phyloP scores from a whole-genome alignment of 2,888 invertebrate genomes.

The Acronicta psi region DNA sequence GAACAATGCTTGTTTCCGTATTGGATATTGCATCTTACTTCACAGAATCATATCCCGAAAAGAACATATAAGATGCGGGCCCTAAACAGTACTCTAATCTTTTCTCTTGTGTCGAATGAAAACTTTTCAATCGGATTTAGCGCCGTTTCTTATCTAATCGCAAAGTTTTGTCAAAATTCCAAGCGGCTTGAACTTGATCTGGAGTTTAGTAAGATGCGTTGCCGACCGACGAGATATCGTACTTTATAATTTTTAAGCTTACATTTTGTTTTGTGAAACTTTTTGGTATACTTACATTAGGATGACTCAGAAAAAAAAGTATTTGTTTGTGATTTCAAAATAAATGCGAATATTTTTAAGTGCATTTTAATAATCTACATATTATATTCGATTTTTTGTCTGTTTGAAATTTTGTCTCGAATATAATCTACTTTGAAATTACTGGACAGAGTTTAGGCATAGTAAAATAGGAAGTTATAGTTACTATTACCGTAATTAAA shows the following conservation, averaged over 20 bases:
- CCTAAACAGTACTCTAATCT: slow-evolving; percentile 68
- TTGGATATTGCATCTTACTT: no score
- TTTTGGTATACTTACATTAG: slow-evolving; percentile 6
- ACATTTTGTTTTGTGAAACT: slow-evolving; percentile 16
- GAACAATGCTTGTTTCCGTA: no score
- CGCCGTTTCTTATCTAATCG: slow-evolving; percentile 81
- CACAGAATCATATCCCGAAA: background rate
- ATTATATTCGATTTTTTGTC: no score
- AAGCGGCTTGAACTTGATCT: slow-evolving; percentile 64
- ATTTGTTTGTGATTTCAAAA: no score
- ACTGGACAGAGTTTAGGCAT: no score
- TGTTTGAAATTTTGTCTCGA: no score
- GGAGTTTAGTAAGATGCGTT: slow-evolving; percentile 46
- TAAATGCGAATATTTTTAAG: no score
- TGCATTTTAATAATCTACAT: no score
- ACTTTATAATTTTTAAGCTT: slow-evolving; percentile 44
- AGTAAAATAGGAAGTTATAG: no score
- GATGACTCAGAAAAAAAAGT: background rate
- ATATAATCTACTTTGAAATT: no score
- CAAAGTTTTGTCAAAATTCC: slow-evolving; percentile 79
- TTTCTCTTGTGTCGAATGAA: slow-evolving; percentile 73
- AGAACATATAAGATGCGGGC: background rate
- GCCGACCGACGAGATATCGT: slow-evolving; percentile 49
- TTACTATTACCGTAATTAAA: no score
- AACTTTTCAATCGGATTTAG: slow-evolving; percentile 84